Conservation (phyloP, 1,140 invertebrate genomes). For the Helicoverpa zea region DNA sequence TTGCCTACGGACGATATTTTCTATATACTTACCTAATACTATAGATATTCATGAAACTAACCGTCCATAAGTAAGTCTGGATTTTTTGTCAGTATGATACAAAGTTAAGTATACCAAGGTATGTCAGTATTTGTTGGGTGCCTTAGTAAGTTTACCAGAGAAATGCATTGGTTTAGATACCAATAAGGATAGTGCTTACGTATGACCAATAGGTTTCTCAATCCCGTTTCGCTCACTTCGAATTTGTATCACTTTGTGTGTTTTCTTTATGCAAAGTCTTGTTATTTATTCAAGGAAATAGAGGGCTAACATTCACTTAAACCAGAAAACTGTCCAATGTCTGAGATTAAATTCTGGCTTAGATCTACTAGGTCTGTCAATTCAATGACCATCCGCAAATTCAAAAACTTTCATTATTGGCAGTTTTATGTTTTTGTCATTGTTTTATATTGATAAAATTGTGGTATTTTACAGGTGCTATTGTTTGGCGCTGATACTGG, state of each 20-base stretch:
- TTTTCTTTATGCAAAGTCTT: background rate
- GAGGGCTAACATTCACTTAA: too few relatives aligned
- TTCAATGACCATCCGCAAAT: too few relatives aligned
- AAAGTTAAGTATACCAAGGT: background rate
- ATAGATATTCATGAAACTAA: too few relatives aligned
- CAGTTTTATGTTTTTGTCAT: slow-evolving; percentile 21
- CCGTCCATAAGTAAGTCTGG: too few relatives aligned
- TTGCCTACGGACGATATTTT: too few relatives aligned
- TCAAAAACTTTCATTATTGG: slow-evolving; percentile 9
- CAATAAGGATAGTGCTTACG: background rate
- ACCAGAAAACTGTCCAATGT: too few relatives aligned
- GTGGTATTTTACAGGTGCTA: background rate
- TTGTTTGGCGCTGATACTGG: slow-evolving; percentile 20
- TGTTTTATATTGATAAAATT: slow-evolving; percentile 23
- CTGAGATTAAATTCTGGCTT: too few relatives aligned
- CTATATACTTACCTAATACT: too few relatives aligned
- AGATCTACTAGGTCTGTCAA: too few relatives aligned
- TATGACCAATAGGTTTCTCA: slow-evolving; percentile 18
- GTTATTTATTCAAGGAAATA: slow-evolving; percentile 8
- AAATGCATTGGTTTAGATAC: slow-evolving; percentile 5
- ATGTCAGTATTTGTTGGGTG: background rate
- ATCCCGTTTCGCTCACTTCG: background rate
- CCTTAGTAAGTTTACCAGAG: background rate
- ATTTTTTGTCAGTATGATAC: background rate
- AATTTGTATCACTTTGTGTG: slow-evolving; percentile 16